These are phyloP conservation scores for Aleiodes alternator DNA, from an alignment of 2,888 invertebrate genomes.

Conservation along the genomic window DNA sequence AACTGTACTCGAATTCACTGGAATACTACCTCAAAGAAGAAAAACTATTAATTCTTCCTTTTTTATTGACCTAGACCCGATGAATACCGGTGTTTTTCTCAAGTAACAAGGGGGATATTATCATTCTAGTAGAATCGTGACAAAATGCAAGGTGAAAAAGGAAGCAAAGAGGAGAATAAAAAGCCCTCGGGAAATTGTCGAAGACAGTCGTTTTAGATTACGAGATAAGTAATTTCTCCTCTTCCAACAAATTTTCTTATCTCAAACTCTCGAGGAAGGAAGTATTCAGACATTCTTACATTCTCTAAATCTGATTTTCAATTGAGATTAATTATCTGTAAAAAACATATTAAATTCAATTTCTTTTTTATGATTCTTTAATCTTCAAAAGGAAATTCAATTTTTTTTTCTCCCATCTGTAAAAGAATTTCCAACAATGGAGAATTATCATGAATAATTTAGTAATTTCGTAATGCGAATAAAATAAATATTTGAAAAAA, in stretches of 20 bases:
- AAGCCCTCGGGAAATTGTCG: slow-evolving; percentile 31
- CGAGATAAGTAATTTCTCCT: slow-evolving; percentile 29
- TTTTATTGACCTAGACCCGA: slow-evolving; percentile 6
- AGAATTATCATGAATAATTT: neutral
- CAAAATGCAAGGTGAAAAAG: slow-evolving; percentile 46
- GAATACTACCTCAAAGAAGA: too few species aligned
- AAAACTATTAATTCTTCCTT: neutral
- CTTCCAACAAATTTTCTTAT: neutral
- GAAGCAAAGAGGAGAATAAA: slow-evolving; percentile 36
- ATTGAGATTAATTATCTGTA: slow-evolving; percentile 1
- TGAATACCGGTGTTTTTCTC: slow-evolving; percentile 2
- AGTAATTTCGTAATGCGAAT: neutral
- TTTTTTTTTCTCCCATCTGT: too few species aligned
- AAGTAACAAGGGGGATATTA: slow-evolving; percentile 13
- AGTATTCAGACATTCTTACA: neutral
- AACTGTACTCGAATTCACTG: too few species aligned
- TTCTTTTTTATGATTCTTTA: neutral
- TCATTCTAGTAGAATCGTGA: slow-evolving; percentile 18
- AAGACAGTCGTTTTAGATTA: slow-evolving; percentile 34
- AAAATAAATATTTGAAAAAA: neutral
- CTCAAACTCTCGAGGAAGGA: neutral
- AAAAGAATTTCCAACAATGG: too few species aligned
- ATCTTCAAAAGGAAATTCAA: too few species aligned
- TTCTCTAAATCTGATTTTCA: slow-evolving; percentile 1
- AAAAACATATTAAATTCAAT: neutral